Evolutionary conservation across 2,797 vertebrate genomes (phyloP), one percentile per base, ranked within the genome.

Genomic region (Rousettus madagascariensis): DNA sequence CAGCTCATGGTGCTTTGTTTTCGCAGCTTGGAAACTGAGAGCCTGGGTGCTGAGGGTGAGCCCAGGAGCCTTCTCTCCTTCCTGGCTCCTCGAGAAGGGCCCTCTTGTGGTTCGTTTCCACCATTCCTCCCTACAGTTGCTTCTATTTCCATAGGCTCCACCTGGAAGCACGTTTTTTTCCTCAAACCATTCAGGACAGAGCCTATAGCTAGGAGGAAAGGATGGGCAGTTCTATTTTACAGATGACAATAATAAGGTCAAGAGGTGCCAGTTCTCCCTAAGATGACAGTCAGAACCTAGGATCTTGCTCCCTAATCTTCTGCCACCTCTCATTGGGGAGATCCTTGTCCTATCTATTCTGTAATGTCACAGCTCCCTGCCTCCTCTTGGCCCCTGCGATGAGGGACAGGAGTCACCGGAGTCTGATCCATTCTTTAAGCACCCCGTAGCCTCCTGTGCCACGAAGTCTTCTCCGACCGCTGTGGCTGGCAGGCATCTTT

Each of bases 11-110:
- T 6, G 15, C 75, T 83, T 82, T 72, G 68, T 51, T 15, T 28
- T 1, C 8, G 61, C 4, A 4, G 9, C 43, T 16, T 10, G 57
- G 57, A 51, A 36, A 15, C 12, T 2, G 1, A 4, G 0, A 3
- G 0, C 3, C 80, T 33, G 77, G n/a, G 28, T 8, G 13, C 79
- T 33, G 68, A 43, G 15, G 41, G n/a, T 15, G 79, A 30, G 11
- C n/a, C 74, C 51, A 0, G 3, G 69, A 30, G 24, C 17, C 78
- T 3, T 4, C 10, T 24, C 13, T 57, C 49, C 4, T 0, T 46
- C n/a, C 16, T 2, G 28, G 46, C 65, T 13, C 46, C 2, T 0
- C 16, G 66, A 82, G 66, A 46, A 46, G 66, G 26, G 36, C 65
- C 26, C 5, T 30, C 46, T 26, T 33, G 8, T 30, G 22, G n/a